A percentile compares a stretch with the other conserved stretches of the same genome.
phyloP scores from a whole-genome alignment of 2,888 invertebrate genomes.

The Peribatodes rhomboidaria region DNA sequence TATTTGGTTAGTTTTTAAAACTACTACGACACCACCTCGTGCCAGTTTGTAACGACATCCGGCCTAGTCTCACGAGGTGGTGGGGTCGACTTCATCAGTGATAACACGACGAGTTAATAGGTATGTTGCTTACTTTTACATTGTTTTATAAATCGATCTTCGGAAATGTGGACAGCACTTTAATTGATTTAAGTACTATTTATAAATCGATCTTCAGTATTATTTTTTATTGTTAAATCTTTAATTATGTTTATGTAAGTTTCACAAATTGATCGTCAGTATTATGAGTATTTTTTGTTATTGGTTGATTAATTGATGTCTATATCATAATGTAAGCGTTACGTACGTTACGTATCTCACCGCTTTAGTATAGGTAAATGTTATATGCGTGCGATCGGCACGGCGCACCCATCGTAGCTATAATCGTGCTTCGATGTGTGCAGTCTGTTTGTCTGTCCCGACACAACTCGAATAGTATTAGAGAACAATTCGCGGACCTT shows the following conservation, averaged over 20 bases:
- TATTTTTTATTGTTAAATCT: not conserved
- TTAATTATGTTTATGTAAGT: not conserved
- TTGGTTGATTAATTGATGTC: constrained; percentile 14
- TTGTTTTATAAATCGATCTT: constrained; percentile 20
- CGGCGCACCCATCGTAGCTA: not conserved
- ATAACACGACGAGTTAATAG: constrained; percentile 10
- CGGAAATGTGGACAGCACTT: not conserved
- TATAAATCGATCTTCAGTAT: not conserved
- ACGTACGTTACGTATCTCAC: constrained; percentile 32
- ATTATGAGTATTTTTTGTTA: constrained; percentile 29
- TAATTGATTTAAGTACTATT: not conserved
- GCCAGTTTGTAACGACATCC: constrained; percentile 19
- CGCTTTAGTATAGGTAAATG: constrained; percentile 36
- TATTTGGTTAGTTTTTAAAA: constrained; percentile 27
- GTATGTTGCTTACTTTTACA: constrained; percentile 12
- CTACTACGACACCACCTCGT: constrained; percentile 27
- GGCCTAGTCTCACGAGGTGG: constrained; percentile 34
- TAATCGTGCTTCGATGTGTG: constrained; percentile 14
- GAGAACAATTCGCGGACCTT: constrained; percentile 9
- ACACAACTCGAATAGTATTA: constrained; percentile 7
- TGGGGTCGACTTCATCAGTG: constrained; percentile 28
- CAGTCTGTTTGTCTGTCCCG: not conserved
- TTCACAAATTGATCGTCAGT: constrained; percentile 15
- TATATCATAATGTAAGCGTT: constrained; percentile 26
- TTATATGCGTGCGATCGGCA: constrained; percentile 16